Base-by-base conservation (phyloP, 2,888 invertebrate species). In the Coelogynopora nodosa region DNA sequence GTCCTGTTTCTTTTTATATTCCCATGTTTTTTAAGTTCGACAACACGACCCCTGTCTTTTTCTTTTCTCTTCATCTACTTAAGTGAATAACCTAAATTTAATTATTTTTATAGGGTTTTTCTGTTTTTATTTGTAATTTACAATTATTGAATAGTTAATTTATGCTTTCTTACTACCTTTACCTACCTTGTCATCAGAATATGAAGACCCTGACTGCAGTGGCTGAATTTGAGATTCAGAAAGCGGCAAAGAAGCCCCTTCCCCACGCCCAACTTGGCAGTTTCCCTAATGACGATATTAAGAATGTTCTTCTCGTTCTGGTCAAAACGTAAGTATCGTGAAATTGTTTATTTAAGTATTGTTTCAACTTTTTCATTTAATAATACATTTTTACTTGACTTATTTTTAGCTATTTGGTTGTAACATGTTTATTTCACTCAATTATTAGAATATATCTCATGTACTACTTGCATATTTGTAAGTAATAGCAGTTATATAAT, bases 261-360 rank as follows among this genome's bases (percentile, higher is more conserved):
- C 84, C 84, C 0, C 84, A n/a, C 18, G 28, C 84, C 23, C 31
- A 31, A 0, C 31, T 84, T 26, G 84, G 84, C 1, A 30, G 27
- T 27, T 84, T 84, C 31, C 84, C 84, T 0, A 84, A 84, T 31
- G 31, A 28, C 18, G 84, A 84, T 0, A 84, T 18, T 13, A 28
- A 84, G 29, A 31, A 26, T 18, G 29, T 67, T 23, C 49, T 84
- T 29, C 26, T 84, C 0, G 18, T 49, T 1, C 67, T 49, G 18
- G 10, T 84, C 27, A 84, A 84, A 29, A 30, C n/a, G 84, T 84
- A 30, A 84, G 84, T 26, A 0, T 10, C 1, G n/a, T n/a, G n/a
- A n/a, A n/a, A n/a, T n/a, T n/a, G n/a, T n/a, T n/a, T n/a, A n/a
- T n/a, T n/a, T n/a, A n/a, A n/a, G n/a, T n/a, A n/a, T n/a, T n/a